Evolutionary conservation across 2,888 invertebrate genomes (phyloP).

Genomic region (Lasioglossum villosulum): DNA sequence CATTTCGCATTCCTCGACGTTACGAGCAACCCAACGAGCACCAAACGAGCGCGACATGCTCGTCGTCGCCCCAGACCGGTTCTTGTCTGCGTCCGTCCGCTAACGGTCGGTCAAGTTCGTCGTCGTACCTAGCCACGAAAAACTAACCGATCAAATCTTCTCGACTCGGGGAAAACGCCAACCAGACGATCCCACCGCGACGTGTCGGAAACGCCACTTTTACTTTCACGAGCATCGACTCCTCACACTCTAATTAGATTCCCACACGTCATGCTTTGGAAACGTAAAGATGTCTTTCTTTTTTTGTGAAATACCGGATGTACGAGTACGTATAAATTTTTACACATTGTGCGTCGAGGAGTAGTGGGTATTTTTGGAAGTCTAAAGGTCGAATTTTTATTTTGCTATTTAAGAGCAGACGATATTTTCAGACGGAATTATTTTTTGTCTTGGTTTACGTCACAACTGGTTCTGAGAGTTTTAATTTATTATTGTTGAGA

Average conservation of each 20-base stretch:
- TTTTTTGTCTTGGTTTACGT: too few relatives aligned
- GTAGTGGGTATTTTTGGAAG: too few relatives aligned
- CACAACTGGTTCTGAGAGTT: too few relatives aligned
- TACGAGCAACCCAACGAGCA: slow-evolving; percentile 69
- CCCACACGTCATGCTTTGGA: neutral
- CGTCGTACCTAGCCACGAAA: slow-evolving; percentile 35
- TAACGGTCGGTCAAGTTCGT: slow-evolving; percentile 42
- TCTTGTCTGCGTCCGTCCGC: slow-evolving; percentile 52
- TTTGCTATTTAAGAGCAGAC: too few relatives aligned
- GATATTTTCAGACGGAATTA: too few relatives aligned
- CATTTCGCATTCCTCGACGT: slow-evolving; percentile 74
- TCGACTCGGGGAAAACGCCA: neutral
- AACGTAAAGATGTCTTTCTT: neutral
- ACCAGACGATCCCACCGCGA: neutral
- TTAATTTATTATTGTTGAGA: too few relatives aligned
- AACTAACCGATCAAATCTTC: slow-evolving; percentile 38
- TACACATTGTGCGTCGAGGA: too few relatives aligned
- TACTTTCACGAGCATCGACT: neutral
- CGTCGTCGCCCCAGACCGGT: slow-evolving; percentile 63
- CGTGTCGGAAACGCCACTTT: neutral
- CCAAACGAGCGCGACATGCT: slow-evolving; percentile 71
- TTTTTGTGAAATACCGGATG: neutral
- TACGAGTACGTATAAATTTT: neutral
- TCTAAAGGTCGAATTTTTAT: too few relatives aligned
- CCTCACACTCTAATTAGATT: neutral